A percentile compares a stretch with the other conserved stretches of the same genome.
Conservation (phyloP, 2,797 vertebrate species). For the Pantherophis alleghaniensis region DNA sequence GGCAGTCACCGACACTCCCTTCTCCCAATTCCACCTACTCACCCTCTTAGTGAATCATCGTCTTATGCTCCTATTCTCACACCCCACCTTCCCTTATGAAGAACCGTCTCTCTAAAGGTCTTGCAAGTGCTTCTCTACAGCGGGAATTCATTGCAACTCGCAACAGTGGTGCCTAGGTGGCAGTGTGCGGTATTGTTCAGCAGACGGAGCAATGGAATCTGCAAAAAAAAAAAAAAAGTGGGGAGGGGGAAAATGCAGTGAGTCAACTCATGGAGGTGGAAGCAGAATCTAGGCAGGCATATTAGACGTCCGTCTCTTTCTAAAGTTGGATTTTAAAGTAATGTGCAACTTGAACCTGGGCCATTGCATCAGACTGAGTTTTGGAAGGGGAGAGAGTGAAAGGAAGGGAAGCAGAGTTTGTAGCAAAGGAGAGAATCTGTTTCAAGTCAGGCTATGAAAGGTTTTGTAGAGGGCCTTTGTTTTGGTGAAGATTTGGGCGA, state of each 20-base stretch:
- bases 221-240: background rate
- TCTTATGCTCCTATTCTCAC: background rate
- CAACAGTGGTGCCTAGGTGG: background rate
- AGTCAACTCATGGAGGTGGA: background rate
- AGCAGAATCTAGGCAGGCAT: background rate
- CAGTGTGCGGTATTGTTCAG: background rate
- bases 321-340: background rate
- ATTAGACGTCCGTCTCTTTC: background rate
- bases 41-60: background rate
- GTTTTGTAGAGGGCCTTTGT: background rate
- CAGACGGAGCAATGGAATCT: constrained; percentile 18
- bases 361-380: background rate
- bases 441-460: background rate
- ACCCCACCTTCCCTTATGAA: background rate
- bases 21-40: background rate
- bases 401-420: background rate
- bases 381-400: background rate
- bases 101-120: constrained; percentile 7
- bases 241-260: background rate
- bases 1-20: rapidly evolving
- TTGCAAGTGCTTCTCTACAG: background rate
- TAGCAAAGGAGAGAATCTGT: background rate
- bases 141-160: background rate
- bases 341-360: background rate
- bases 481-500: background rate